These are phyloP conservation scores for Pogonomyrmex californicus DNA, from an alignment of 1,140 invertebrate species.

Conservation along the genomic window DNA sequence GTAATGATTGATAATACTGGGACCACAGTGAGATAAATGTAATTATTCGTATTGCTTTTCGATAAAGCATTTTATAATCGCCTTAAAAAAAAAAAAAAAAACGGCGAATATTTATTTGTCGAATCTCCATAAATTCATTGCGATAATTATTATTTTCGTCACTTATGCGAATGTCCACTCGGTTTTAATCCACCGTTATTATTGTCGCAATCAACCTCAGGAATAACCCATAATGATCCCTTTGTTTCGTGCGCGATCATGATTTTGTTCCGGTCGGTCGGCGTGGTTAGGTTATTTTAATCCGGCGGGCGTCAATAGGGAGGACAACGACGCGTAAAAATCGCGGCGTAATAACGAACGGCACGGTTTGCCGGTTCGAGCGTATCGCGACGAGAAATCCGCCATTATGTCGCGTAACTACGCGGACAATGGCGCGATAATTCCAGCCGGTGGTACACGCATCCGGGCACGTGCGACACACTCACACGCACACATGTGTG, in stretches of 20 bases:
- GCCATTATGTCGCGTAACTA: slow-evolving; percentile 77
- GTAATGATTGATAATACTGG: background rate
- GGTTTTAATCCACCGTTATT: background rate
- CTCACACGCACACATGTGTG: slow-evolving; percentile 10
- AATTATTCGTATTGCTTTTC: background rate
- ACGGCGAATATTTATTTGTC: background rate
- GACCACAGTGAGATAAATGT: background rate
- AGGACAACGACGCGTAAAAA: slow-evolving; percentile 71
- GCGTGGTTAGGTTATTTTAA: slow-evolving; percentile 56
- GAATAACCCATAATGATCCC: slow-evolving; percentile 10
- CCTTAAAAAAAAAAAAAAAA: background rate
- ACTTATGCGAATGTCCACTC: background rate
- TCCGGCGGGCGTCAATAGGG: slow-evolving; percentile 66
- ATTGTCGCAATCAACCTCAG: slow-evolving; percentile 32
- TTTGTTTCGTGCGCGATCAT: slow-evolving; percentile 17
- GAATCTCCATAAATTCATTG: background rate
- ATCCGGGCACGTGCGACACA: slow-evolving; percentile 43
- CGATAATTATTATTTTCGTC: background rate
- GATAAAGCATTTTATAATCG: slow-evolving; percentile 15
- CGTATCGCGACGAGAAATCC: slow-evolving; percentile 69
- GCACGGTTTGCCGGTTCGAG: slow-evolving; percentile 74
- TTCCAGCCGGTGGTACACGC: slow-evolving; percentile 74
- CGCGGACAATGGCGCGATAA: slow-evolving; percentile 82
- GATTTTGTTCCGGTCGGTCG: slow-evolving; percentile 5
- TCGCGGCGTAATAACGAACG: slow-evolving; percentile 78